These are phyloP conservation scores for Crocuta crocuta DNA, from an alignment of 2,113 vertebrate genomes.

Conservation along the genomic window DNA sequence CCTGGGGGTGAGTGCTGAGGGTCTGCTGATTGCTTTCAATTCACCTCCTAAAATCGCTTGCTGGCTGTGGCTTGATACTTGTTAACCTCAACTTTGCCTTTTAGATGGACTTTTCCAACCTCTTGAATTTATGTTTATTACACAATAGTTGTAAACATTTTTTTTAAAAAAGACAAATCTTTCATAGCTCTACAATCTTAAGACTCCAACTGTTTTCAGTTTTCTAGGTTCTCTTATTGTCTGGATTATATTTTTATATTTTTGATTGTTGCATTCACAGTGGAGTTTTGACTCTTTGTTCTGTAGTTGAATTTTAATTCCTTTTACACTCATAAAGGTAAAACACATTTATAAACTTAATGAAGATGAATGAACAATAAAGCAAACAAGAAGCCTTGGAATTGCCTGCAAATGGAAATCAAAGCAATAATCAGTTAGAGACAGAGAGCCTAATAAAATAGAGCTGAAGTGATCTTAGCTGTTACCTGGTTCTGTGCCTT, in stretches of 20 bases:
- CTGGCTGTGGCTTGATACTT: not conserved
- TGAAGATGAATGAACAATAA: not conserved
- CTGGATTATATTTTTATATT: not conserved
- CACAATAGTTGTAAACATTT: not conserved
- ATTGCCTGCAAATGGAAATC: not conserved
- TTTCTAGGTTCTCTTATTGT: conserved; percentile 3
- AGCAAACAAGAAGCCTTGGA: not conserved
- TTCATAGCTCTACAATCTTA: not conserved
- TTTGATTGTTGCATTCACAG: not conserved
- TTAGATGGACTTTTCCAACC: not conserved
- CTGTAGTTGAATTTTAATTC: conserved; percentile 25
- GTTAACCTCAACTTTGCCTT: not conserved
- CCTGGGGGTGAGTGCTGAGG: not conserved
- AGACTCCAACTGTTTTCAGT: not conserved
- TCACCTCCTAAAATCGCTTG: not conserved
- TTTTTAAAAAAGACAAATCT: not conserved
- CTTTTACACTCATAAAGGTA: conserved; percentile 9
- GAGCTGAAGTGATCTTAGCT: not conserved
- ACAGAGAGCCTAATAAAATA: not conserved
- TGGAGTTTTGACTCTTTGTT: not conserved
- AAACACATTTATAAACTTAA: not conserved
- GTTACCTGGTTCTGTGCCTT: not conserved
- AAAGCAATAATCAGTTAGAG: not conserved
- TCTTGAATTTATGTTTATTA: conserved; percentile 41
- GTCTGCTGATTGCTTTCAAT: not conserved